These are phyloP conservation scores for Dorcus hopei DNA, from an alignment of 2,888 invertebrate genomes.

Conservation along the genomic window DNA sequence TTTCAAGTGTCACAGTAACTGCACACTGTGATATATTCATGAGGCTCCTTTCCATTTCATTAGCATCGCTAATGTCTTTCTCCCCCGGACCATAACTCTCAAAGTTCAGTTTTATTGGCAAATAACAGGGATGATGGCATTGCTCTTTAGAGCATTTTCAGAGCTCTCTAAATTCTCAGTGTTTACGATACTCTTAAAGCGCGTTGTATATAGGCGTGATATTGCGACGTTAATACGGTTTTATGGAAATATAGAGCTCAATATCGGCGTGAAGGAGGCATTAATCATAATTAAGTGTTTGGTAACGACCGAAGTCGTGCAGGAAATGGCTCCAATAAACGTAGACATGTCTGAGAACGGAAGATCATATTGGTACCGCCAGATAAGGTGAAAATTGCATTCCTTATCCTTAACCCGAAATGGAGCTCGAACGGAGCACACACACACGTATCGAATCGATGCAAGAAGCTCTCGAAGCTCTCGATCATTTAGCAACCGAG, in stretches of 20 bases:
- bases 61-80: slow-evolving; percentile 38
- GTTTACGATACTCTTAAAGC: slow-evolving; percentile 41
- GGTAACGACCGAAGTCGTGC: slow-evolving; percentile 41
- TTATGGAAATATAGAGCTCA: slow-evolving; percentile 59
- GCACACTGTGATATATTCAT: slow-evolving; percentile 32
- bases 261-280: slow-evolving; percentile 50
- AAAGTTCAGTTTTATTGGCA: slow-evolving; percentile 41
- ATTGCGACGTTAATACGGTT: slow-evolving; percentile 56
- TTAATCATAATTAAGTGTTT: slow-evolving; percentile 48
- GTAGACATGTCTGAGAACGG: slow-evolving; percentile 42
- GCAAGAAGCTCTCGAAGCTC: slow-evolving; percentile 8
- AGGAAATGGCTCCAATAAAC: slow-evolving; percentile 45
- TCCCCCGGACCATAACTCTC: slow-evolving; percentile 35
- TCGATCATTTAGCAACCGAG: slow-evolving; percentile 14
- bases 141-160: slow-evolving; percentile 32
- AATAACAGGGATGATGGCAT: slow-evolving; percentile 38
- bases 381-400: slow-evolving; percentile 46
- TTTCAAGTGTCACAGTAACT: slow-evolving; percentile 7
- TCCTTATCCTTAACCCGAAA: slow-evolving; percentile 37
- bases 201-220: slow-evolving; percentile 40
- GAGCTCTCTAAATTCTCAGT: slow-evolving; percentile 36
- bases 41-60: slow-evolving; percentile 37
- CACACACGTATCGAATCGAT: slow-evolving; percentile 19
- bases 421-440: slow-evolving; percentile 28
- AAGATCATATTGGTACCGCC: slow-evolving; percentile 43